These are phyloP conservation scores for Thripadectes ignobilis DNA, from an alignment of 2,797 vertebrate species.

Conservation along the genomic window DNA sequence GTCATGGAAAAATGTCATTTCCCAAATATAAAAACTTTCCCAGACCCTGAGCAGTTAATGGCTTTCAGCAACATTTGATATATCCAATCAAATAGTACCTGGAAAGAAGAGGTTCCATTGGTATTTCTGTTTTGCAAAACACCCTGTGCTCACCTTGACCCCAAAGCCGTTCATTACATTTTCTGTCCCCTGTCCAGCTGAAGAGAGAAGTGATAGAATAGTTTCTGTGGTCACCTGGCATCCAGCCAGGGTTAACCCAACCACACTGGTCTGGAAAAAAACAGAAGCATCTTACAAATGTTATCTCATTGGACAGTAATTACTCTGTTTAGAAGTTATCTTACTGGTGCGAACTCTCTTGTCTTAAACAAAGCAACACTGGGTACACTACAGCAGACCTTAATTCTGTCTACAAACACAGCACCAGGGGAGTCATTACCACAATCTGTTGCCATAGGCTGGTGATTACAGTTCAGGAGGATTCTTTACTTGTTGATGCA, in stretches of 20 bases:
- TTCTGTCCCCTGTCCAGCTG: background rate
- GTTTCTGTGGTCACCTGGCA: background rate
- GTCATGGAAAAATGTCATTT: background rate
- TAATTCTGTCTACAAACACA: background rate
- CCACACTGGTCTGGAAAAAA: background rate
- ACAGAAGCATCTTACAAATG: background rate
- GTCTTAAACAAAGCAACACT: background rate
- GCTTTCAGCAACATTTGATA: background rate
- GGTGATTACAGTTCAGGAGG: background rate
- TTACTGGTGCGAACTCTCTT: background rate
- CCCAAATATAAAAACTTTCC: background rate
- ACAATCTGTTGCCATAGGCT: background rate
- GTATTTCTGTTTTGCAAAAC: background rate
- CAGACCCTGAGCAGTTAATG: background rate
- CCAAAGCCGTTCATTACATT: background rate
- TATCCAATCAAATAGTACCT: background rate
- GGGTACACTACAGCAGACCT: background rate
- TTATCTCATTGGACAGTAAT: fast-evolving
- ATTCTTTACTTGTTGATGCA: background rate
- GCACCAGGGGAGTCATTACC: background rate
- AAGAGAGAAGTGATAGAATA: background rate
- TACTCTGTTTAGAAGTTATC: background rate
- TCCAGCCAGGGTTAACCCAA: background rate
- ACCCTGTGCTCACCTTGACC: background rate
- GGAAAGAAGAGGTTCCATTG: background rate